phyloP scores from a whole-genome alignment of 64 coral and sea anemone species.

The Porites australiensis region DNA sequence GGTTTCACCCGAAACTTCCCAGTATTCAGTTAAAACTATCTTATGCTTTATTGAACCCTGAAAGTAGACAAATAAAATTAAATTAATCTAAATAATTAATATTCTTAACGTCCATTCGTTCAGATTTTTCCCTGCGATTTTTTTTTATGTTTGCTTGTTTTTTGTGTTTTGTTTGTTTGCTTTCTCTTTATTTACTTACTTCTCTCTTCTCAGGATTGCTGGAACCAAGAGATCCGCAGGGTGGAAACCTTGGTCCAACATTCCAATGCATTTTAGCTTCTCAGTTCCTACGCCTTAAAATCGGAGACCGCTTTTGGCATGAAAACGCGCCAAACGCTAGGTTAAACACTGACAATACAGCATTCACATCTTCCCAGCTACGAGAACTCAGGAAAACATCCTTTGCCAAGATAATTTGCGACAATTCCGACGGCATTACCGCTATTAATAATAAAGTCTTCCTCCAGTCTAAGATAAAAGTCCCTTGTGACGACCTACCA shows the following conservation, averaged over 20 bases:
- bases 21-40: too few relatives aligned
- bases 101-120: too few relatives aligned
- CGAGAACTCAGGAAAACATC: conserved; percentile 32
- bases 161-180: not conserved
- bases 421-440: conserved; percentile 4
- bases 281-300: conserved; percentile 42
- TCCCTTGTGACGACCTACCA: not conserved
- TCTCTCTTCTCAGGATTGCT: not conserved
- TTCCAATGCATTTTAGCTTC: conserved; percentile 49
- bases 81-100: too few relatives aligned
- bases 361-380: conserved; percentile 56
- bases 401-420: conserved; percentile 71
- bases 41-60: too few relatives aligned
- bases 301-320: conserved; percentile 85
- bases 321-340: conserved; percentile 9
- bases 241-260: conserved; percentile 40
- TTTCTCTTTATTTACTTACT: not conserved
- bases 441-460: not conserved
- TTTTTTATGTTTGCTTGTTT: too few relatives aligned
- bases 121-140: too few relatives aligned
- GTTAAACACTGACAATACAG: not conserved
- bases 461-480: not conserved
- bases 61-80: too few relatives aligned
- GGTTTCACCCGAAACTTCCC: too few relatives aligned
- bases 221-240: not conserved